A percentile compares a stretch with the other conserved stretches of the same genome.
Evolutionary conservation across 2,113 vertebrate genomes (phyloP).

Genomic region (Odocoileus virginianus): DNA sequence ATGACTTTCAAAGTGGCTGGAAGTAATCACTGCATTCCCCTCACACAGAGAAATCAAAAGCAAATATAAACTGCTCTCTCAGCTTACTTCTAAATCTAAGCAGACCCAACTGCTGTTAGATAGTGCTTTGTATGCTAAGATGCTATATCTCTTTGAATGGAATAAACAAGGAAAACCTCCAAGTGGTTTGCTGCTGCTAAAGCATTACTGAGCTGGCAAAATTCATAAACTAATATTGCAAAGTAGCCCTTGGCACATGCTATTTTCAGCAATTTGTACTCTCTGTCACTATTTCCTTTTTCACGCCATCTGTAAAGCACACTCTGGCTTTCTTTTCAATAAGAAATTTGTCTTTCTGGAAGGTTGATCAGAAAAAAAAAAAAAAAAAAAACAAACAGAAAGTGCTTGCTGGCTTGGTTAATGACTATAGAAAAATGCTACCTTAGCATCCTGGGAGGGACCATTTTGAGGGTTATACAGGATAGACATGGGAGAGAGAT

Average conservation of each 20-base stretch:
- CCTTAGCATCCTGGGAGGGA: neutral
- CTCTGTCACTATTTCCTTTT: slow-evolving; percentile 29
- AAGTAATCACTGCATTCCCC: slow-evolving; percentile 57
- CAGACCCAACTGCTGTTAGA: slow-evolving; percentile 62
- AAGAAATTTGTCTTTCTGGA: slow-evolving; percentile 28
- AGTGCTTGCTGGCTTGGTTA: neutral
- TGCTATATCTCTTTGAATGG: slow-evolving; percentile 51
- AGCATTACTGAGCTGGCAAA: slow-evolving; percentile 73
- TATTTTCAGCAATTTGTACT: slow-evolving; percentile 56
- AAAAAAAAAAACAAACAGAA: neutral
- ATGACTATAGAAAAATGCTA: neutral
- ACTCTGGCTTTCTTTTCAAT: neutral
- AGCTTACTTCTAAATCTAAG: slow-evolving; percentile 65
- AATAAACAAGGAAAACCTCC: slow-evolving; percentile 61
- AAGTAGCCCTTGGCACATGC: slow-evolving; percentile 54
- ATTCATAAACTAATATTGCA: slow-evolving; percentile 48
- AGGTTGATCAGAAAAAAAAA: neutral
- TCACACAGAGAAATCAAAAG: slow-evolving; percentile 67
- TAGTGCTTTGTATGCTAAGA: slow-evolving; percentile 67
- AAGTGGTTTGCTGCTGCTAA: slow-evolving; percentile 58
- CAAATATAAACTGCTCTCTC: slow-evolving; percentile 64
- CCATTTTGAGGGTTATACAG: neutral
- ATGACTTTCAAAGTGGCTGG: slow-evolving; percentile 60
- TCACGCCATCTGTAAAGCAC: slow-evolving; percentile 37
- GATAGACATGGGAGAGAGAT: neutral